These are phyloP conservation scores for Eulemur rubriventer DNA, from an alignment of 2,797 vertebrate species.

Conservation along the genomic window DNA sequence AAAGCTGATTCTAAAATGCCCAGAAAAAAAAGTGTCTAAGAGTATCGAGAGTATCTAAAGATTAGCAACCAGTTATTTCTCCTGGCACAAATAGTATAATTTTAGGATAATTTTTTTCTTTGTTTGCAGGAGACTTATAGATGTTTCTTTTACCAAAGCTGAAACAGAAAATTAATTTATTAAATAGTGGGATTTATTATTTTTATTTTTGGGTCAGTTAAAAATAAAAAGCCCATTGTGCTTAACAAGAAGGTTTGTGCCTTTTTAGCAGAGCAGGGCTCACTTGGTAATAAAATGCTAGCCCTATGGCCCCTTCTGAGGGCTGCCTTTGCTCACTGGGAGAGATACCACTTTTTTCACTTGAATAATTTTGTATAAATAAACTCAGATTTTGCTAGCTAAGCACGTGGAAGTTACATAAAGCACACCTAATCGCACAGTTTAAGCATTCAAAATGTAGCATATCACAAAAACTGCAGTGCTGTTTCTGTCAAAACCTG, in stretches of 20 bases:
- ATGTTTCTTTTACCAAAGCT: not conserved
- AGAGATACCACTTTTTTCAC: slow-evolving; percentile 65
- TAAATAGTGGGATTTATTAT: not conserved
- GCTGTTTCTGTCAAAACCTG: slow-evolving; percentile 80
- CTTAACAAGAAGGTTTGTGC: not conserved
- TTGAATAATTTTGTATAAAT: slow-evolving; percentile 83
- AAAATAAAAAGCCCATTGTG: not conserved
- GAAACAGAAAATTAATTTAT: not conserved
- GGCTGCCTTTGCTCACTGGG: slow-evolving; percentile 31
- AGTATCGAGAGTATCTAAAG: not conserved
- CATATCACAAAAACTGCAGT: slow-evolving; percentile 72
- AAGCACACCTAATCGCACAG: slow-evolving; percentile 82
- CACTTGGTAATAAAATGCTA: not conserved
- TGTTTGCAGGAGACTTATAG: not conserved
- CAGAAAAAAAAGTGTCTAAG: not conserved
- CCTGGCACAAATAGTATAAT: not conserved
- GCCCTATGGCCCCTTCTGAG: not conserved
- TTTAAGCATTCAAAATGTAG: slow-evolving; percentile 70
- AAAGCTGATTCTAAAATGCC: not conserved
- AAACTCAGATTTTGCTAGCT: slow-evolving; percentile 83
- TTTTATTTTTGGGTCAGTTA: slow-evolving; percentile 21
- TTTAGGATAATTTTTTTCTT: not conserved
- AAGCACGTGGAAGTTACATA: slow-evolving; percentile 86
- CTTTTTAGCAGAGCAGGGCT: not conserved
- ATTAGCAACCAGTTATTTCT: not conserved